Evolutionary conservation across 1,140 invertebrate genomes (phyloP), one percentile per base, ranked within the genome.

Genomic region (Anagrus nilaparvatae): DNA sequence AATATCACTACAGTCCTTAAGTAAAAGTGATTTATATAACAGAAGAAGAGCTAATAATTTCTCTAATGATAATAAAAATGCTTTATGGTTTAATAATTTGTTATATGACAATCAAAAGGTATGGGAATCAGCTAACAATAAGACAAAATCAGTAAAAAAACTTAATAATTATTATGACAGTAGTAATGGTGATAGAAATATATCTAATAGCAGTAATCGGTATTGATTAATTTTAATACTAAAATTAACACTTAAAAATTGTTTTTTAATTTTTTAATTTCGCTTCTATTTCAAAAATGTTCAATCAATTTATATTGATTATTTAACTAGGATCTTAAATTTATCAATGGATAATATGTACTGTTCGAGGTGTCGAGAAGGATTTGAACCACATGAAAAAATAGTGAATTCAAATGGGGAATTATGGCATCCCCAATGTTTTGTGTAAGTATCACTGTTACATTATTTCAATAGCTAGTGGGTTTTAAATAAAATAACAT

Each of bases 331-430:
- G 58, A 70, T 84, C 51, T 74, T 72, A 56, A 78, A 67, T 24
- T 89, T 90, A 85, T 85, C 85, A 43, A 60, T 90, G 63, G 82
- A 84, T 54, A 82, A 82, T 55, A 92, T 92, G 89, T 81, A 85
- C 56, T 97, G 94, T 69, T 87, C 87, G 54, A 82, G 90, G 33
- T 98, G 94, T 69, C 78, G 82, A 43, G 89, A 96, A 54, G 90
- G 90, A 7, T 97, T 98, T 68, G 87, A 90, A 50, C 74, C 87
- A 10, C 82, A 95, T 59, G 95, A 99, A 63, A 96, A 98, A 69
- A 98, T 99, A 65, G 92, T 99, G 29, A 99, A 99, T 67, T 97
- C 93, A 1, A 90, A 91, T 62, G 96, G 95, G 46, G 90, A 97
- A 71, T 73, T 98, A 25, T 99, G 93, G 94, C 97, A 99, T 74